Percentiles rank a stretch among this genome's conserved stretches.
These are phyloP conservation scores for Protosalanx chinensis DNA, from an alignment of 2,797 vertebrate species.

Conservation along the genomic window DNA sequence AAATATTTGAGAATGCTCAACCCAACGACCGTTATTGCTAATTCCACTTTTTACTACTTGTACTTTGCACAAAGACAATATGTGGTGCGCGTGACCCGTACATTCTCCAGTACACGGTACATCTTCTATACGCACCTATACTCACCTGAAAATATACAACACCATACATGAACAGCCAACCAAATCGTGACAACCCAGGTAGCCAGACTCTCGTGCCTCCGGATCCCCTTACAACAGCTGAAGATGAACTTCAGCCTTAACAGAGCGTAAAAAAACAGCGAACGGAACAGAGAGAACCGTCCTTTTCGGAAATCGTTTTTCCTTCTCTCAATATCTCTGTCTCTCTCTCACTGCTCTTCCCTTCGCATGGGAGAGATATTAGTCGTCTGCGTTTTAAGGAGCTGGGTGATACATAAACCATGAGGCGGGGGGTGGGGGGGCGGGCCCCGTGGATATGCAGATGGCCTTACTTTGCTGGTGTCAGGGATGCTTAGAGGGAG, in stretches of 20 bases:
- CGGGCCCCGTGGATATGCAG: constrained; percentile 98
- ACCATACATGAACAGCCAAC: constrained; percentile 41
- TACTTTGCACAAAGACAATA: background rate
- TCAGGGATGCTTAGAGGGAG: constrained; percentile 90
- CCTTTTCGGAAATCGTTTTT: constrained; percentile 51
- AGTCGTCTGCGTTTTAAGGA: constrained; percentile 98
- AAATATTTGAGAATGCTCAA: background rate
- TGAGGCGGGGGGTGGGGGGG: constrained; percentile 96
- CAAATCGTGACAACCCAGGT: constrained; percentile 45
- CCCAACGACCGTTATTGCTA: background rate
- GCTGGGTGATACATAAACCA: constrained; percentile 99
- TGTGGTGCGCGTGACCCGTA: too few species aligned
- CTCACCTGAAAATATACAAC: constrained; percentile 15
- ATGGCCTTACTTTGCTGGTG: constrained; percentile 97
- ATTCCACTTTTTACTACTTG: background rate
- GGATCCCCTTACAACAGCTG: constrained; percentile 66
- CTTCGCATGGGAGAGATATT: constrained; percentile 96
- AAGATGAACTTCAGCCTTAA: constrained; percentile 56
- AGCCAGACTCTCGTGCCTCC: constrained; percentile 47
- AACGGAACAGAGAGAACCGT: constrained; percentile 59
- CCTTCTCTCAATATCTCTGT: constrained; percentile 45
- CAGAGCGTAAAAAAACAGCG: constrained; percentile 61
- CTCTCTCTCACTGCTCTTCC: constrained; percentile 37
- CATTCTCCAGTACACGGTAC: too few species aligned
- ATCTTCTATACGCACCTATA: too few species aligned